Base-by-base conservation (phyloP, 2,113 vertebrate genomes). In the Donacobius atricapilla region DNA sequence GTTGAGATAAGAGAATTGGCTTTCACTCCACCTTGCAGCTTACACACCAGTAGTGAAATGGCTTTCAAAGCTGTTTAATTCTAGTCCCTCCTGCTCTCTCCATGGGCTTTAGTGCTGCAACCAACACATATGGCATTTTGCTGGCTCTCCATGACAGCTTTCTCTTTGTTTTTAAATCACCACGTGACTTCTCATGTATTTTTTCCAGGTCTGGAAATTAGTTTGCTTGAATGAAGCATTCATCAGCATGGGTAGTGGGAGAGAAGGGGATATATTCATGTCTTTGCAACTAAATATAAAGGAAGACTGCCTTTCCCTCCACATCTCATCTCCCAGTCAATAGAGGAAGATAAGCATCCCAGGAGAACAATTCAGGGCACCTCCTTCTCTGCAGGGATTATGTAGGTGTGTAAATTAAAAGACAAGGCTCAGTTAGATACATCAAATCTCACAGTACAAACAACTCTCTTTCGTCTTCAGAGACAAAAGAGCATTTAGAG, bases 1-100 rank as follows among this genome's bases (percentile, higher is more conserved):
- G 75, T 22, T 83, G 56, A 96, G 51, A 56, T 80, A 68, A 91
- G 56, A 92, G 63, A 94, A 54, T 42, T 58, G 58, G 75, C 65
- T 79, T 51, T 80, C 58, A 65, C 33, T 87, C 63, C 24, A 35
- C 40, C 47, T 94, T 94, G 58, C 39, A 61, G 33, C 10, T 93
- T 51, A 61, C 18, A 63, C 31, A 57, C 31, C 17, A 70, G n/a
- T 42, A 91, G 83, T 15, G 21, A 37, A 88, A 83, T 15, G 63
- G 45, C 35, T 93, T 91, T 86, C 69, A 93, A 81, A 76, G 66
- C 77, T 77, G 17, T 80, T 96, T 82, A 56, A 45, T 77, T 90
- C 79, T 57, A 48, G 37, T 35, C 66, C 56, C 65, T 64, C 17
- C 63, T 60, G 60, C 24, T 94, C 23, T 69, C 51, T 75, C 39